phyloP scores from a whole-genome alignment of 2,113 vertebrate genomes.

The Hoplias malabaricus region DNA sequence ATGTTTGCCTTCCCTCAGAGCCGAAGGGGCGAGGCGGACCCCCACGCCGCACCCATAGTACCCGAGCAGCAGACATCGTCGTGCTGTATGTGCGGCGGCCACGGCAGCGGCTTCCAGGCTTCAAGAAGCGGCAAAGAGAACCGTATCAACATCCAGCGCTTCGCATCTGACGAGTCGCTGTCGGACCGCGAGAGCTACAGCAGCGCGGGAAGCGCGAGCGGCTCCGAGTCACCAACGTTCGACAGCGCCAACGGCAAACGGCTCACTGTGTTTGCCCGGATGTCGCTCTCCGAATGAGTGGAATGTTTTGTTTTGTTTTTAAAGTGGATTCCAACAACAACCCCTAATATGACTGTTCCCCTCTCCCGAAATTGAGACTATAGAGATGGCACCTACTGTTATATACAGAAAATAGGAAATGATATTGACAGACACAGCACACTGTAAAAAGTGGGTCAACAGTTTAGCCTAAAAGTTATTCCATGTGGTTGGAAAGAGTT shows the following conservation, averaged over 20 bases:
- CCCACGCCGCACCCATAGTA: conserved; percentile 69
- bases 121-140: conserved; percentile 55
- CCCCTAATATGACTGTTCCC: background rate
- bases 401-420: conserved; percentile 31
- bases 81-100: conserved; percentile 77
- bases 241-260: conserved; percentile 70
- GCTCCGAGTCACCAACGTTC: conserved; percentile 83
- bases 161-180: conserved; percentile 84
- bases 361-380: no score
- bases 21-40: conserved; percentile 68
- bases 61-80: conserved; percentile 63
- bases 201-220: conserved; percentile 83
- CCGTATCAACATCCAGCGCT: conserved; percentile 67
- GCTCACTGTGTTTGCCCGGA: conserved; percentile 85
- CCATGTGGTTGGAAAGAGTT: no score
- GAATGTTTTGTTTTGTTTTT: background rate
- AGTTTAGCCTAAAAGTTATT: no score
- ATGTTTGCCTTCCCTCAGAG: conserved; percentile 74
- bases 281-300: conserved; percentile 82
- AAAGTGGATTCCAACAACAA: background rate
- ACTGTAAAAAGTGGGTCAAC: no score
- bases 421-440: conserved; percentile 35
- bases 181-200: conserved; percentile 84
- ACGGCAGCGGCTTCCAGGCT: conserved; percentile 62
- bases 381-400: background rate